Evolutionary conservation across 2,888 invertebrate species (phyloP).

Genomic region (Meganola albula): DNA sequence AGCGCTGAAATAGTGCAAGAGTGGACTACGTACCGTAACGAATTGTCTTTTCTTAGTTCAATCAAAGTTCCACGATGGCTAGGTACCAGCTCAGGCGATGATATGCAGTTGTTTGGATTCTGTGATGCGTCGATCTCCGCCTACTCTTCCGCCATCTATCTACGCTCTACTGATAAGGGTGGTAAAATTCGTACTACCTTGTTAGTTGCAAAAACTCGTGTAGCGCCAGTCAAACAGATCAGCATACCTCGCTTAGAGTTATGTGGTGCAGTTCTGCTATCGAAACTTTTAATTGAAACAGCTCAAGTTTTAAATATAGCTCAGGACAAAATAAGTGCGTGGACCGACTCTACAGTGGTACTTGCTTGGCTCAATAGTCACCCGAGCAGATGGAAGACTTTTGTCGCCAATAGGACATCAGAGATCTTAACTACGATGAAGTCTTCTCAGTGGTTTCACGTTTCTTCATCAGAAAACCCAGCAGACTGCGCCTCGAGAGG

Average conservation of each 20-base stretch:
- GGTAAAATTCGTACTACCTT: background rate
- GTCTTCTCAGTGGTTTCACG: slow-evolving; percentile 11
- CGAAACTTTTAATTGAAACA: slow-evolving; percentile 5
- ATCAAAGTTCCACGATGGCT: slow-evolving; percentile 21
- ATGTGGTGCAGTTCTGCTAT: slow-evolving; percentile 4
- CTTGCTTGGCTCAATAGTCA: slow-evolving; percentile 8
- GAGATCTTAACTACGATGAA: slow-evolving; percentile 4
- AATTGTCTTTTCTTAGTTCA: slow-evolving; percentile 5
- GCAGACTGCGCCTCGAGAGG: slow-evolving; percentile 17
- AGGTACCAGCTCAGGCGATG: slow-evolving; percentile 1
- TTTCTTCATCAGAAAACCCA: slow-evolving; percentile 8
- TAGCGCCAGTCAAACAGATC: slow-evolving; percentile 9
- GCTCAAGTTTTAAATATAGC: slow-evolving; percentile 5
- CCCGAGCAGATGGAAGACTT: slow-evolving; percentile 12
- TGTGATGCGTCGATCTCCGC: slow-evolving; percentile 20
- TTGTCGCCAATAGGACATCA: slow-evolving; percentile 8
- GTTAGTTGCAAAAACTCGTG: slow-evolving; percentile 6
- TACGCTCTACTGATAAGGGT: background rate
- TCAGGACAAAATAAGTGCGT: slow-evolving; percentile 3
- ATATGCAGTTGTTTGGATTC: slow-evolving; percentile 22
- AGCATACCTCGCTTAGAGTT: slow-evolving; percentile 4
- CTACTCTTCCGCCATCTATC: slow-evolving; percentile 9
- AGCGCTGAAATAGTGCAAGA: slow-evolving; percentile 11
- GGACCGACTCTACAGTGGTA: slow-evolving; percentile 11
- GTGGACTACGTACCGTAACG: slow-evolving; percentile 18